Base-by-base conservation (phyloP, 2,797 vertebrate genomes). In the Danio jaintianensis region DNA sequence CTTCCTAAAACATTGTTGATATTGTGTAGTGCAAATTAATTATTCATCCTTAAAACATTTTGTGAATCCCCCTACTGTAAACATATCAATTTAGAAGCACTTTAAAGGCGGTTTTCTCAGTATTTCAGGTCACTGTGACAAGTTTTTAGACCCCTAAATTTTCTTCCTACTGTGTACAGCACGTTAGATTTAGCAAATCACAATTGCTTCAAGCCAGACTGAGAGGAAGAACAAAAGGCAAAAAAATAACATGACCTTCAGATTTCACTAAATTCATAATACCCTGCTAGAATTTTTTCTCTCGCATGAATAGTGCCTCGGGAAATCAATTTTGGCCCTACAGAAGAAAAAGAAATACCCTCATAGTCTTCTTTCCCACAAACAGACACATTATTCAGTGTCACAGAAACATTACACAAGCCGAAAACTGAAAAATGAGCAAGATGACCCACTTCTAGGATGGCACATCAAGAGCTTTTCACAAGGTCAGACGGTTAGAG, bases 391-490 rank as follows among this genome's bases (percentile, higher is more conserved):
- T 79, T 62, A 70, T 61, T 70, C 66, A 70, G 55, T 70, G 76
- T 62, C 76, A 62, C 40, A 10, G 53, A 78, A 48, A 78, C 5
- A 38, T 69, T 59, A 59, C 64, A 67, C 40, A 50, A 78, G 43
- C 42, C 45, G 29, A 69, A 68, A 68, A 48, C 29, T 29, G 55
- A 59, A 50, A 56, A 78, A 59, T 58, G 12, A 61, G 45, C 42
- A 68, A 48, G 43, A 50, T 59, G 55, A 78, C 75, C 64, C 42
- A 78, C 16, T 78, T 78, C 75, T 68, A 43, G 58, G 53, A 78
- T 40, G 20, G 53, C 52, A 74, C 42, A 69, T 68, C 16, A 61
- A 56, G 42, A 77, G 50, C n/a, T 63, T 63, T 72, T 72, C 42
- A 66, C 68, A 78, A 67, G 69, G 70, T 74, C 69, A 78, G 36